Percentiles rank a stretch among this genome's conserved stretches.
Conservation (phyloP, 2,888 invertebrate genomes). For the Mellilla xanthometata region DNA sequence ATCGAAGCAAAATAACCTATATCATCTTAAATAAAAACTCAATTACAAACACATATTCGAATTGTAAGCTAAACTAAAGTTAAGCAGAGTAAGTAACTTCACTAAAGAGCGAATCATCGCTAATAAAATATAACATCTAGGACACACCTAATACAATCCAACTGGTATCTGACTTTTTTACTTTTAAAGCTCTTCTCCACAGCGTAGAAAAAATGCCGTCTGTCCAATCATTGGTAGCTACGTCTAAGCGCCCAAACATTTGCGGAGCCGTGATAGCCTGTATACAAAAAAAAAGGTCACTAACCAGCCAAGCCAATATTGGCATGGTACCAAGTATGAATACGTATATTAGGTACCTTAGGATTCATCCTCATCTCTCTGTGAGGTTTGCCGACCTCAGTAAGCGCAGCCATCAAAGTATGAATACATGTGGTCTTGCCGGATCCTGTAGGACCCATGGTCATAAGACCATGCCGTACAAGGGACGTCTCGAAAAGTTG, state of each 20-base stretch:
- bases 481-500: slow-evolving; percentile 93
- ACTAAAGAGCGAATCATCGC: too few species aligned
- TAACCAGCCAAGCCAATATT: too few species aligned
- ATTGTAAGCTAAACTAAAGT: too few species aligned
- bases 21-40: too few species aligned
- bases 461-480: slow-evolving; percentile 94
- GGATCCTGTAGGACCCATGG: slow-evolving; percentile 94
- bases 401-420: slow-evolving; percentile 89
- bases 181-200: slow-evolving; percentile 92
- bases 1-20: too few species aligned
- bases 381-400: slow-evolving; percentile 89
- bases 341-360: slow-evolving; percentile 75
- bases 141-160: slow-evolving; percentile 83
- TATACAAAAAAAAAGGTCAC: slow-evolving; percentile 11
- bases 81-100: too few species aligned
- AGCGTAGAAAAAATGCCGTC: slow-evolving; percentile 96
- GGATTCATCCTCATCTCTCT: slow-evolving; percentile 96
- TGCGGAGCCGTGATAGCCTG: slow-evolving; percentile 95
- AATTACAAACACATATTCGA: too few species aligned
- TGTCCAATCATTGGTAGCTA: slow-evolving; percentile 96
- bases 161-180: slow-evolving; percentile 86
- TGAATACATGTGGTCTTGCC: slow-evolving; percentile 93
- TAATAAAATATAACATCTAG: too few species aligned
- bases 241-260: slow-evolving; percentile 95
- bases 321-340: too few species aligned